Percentiles rank a stretch among this genome's conserved stretches.
Conservation (phyloP, 2,113 vertebrate species). For the Dasypus novemcinctus region DNA sequence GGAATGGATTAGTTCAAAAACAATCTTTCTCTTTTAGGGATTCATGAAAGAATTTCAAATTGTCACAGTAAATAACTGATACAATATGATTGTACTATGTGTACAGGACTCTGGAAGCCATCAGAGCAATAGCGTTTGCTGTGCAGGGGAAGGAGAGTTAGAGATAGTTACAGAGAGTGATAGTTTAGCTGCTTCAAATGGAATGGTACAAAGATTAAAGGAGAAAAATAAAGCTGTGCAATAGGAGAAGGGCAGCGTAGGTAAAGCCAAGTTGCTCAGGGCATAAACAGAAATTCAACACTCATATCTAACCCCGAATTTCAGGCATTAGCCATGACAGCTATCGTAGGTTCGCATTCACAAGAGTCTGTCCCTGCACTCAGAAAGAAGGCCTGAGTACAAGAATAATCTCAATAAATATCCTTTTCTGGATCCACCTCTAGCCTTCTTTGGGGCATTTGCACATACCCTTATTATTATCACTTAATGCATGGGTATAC, state of each 20-base stretch:
- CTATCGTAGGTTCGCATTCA: neutral
- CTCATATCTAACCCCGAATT: neutral
- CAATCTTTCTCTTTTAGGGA: too few relatives aligned
- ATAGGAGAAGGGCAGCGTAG: neutral
- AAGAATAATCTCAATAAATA: neutral
- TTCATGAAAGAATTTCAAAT: too few relatives aligned
- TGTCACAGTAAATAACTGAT: neutral
- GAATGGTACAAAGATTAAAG: neutral
- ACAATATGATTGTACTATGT: neutral
- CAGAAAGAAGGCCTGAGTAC: neutral
- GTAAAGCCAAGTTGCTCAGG: neutral
- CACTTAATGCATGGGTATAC: neutral
- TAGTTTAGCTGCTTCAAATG: neutral
- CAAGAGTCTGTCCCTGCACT: neutral
- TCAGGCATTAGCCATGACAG: neutral
- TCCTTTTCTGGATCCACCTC: neutral
- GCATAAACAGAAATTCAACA: neutral
- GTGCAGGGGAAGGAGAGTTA: neutral
- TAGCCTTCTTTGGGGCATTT: neutral
- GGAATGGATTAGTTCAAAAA: too few relatives aligned
- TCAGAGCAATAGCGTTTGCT: neutral
- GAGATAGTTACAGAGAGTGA: neutral
- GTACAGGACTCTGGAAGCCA: neutral
- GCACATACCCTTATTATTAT: neutral
- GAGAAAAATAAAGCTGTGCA: neutral